Conservation (phyloP, 2,113 vertebrate genomes). For the Periophthalmus modestus region DNA sequence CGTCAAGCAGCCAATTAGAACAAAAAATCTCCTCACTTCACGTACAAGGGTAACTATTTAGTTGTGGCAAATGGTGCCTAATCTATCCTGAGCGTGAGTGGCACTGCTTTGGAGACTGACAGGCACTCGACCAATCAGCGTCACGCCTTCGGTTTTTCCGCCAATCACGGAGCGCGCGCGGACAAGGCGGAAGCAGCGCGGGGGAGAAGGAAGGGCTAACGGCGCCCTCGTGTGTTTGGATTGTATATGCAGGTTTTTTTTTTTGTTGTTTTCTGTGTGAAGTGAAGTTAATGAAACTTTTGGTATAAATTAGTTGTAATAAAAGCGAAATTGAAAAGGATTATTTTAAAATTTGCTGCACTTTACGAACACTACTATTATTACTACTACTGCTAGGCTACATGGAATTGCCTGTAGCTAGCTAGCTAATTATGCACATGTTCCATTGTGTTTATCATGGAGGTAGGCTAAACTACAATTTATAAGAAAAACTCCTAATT, state of each 20-base stretch:
- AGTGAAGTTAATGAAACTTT: not conserved
- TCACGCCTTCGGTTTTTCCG: not conserved
- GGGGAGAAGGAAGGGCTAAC: slow-evolving; percentile 64
- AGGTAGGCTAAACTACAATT: no score
- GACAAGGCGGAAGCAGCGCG: slow-evolving; percentile 55
- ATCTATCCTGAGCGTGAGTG: slow-evolving; percentile 74
- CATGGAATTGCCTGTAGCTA: no score
- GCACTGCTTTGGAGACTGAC: slow-evolving; percentile 63
- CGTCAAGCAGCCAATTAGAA: slow-evolving; percentile 39
- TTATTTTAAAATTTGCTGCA: no score
- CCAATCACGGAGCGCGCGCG: slow-evolving; percentile 62
- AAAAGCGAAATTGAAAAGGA: no score
- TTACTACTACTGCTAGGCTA: no score
- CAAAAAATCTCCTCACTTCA: slow-evolving; percentile 57
- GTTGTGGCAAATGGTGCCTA: slow-evolving; percentile 79
- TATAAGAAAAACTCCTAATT: no score
- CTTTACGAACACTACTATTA: no score
- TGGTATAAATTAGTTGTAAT: no score
- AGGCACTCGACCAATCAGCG: slow-evolving; percentile 58
- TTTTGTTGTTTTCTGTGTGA: slow-evolving; percentile 50
- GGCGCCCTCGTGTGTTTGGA: slow-evolving; percentile 68
- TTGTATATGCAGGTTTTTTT: slow-evolving; percentile 76
- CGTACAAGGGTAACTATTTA: slow-evolving; percentile 76
- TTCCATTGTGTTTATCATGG: no score
- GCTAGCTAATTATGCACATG: no score